A percentile compares a stretch with the other conserved stretches of the same genome.
These are phyloP conservation scores for Rhodophaea formosa DNA, from an alignment of 2,888 invertebrate genomes.

Conservation along the genomic window DNA sequence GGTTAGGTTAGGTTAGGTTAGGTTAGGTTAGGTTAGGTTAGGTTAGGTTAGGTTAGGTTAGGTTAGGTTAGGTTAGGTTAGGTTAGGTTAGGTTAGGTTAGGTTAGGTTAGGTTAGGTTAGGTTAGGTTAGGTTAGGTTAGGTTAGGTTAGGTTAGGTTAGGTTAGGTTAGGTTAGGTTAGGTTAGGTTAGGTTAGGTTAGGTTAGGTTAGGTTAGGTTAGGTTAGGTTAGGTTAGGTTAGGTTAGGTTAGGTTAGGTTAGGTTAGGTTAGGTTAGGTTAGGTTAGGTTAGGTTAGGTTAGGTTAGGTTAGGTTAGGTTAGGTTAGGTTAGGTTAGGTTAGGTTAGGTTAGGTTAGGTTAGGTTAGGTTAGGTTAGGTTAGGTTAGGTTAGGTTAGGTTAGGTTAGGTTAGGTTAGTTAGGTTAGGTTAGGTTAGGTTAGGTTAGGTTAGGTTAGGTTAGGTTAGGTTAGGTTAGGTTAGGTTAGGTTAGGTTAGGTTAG, in stretches of 20 bases:
- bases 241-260: conserved; percentile 1
- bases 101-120: conserved; percentile 1
- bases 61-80: conserved; percentile 1
- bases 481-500: conserved; percentile 1
- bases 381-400: conserved; percentile 1
- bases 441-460: conserved; percentile 1
- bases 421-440: conserved; percentile 1
- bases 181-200: conserved; percentile 1
- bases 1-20: conserved; percentile 1
- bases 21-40: conserved; percentile 1
- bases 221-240: conserved; percentile 1
- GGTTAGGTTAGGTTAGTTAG: neutral
- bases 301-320: conserved; percentile 1
- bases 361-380: conserved; percentile 1
- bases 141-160: conserved; percentile 1
- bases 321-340: conserved; percentile 1
- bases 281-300: conserved; percentile 1
- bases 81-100: conserved; percentile 1
- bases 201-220: conserved; percentile 1
- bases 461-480: conserved; percentile 1
- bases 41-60: conserved; percentile 1
- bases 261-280: conserved; percentile 1
- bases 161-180: conserved; percentile 1
- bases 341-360: conserved; percentile 1
- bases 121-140: conserved; percentile 1